A percentile compares a stretch with the other conserved stretches of the same genome.
phyloP scores from a whole-genome alignment of 2,113 vertebrate genomes.

The Larimichthys crocea region DNA sequence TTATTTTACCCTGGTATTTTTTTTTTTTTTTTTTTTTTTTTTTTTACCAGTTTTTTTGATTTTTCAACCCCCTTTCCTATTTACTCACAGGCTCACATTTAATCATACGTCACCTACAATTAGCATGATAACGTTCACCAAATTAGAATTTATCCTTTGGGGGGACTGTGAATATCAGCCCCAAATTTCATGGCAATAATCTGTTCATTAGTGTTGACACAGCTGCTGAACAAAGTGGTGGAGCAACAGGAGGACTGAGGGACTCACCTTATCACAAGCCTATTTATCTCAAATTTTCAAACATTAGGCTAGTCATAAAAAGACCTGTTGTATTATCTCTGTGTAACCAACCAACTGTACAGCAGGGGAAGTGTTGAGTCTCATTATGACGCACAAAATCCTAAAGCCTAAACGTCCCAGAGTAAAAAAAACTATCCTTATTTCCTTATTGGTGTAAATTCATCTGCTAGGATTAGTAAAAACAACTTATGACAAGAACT shows the following conservation, averaged over 20 bases:
- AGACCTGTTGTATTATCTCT: neutral
- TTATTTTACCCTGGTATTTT: neutral
- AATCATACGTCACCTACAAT: constrained; percentile 10
- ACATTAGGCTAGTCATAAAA: neutral
- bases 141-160: constrained; percentile 36
- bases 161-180: constrained; percentile 14
- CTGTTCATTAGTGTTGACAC: constrained; percentile 31
- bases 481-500: neutral
- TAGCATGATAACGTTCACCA: constrained; percentile 20
- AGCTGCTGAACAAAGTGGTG: constrained; percentile 15
- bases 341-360: neutral
- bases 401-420: neutral
- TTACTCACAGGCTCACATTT: constrained; percentile 4
- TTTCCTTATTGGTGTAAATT: neutral
- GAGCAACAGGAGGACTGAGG: neutral
- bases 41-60: neutral
- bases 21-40: constrained; percentile 5
- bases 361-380: too few species aligned
- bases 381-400: neutral
- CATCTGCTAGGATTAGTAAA: neutral
- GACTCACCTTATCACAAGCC: neutral
- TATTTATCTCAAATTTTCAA: constrained; percentile 13
- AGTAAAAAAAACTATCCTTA: neutral
- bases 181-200: constrained; percentile 45
- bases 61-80: neutral